Evolutionary conservation across 2,888 invertebrate species (phyloP), one percentile per base, ranked within the genome.

Genomic region (Syritta pipiens): DNA sequence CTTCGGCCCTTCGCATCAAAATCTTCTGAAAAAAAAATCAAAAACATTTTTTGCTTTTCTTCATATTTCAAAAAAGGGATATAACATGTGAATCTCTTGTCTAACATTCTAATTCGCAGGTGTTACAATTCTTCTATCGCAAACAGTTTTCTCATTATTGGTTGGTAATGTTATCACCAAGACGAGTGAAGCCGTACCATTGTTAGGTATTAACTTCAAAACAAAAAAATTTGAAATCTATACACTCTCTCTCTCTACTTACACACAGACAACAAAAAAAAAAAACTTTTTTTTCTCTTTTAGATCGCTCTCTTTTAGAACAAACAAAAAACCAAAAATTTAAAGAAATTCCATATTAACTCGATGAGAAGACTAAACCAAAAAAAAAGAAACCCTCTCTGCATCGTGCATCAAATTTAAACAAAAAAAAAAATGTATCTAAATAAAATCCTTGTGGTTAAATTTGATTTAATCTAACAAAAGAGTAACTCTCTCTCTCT

Each of bases 91-190:
- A 46, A 7, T 3, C 7, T 57, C 55, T 74, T 74, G 79, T 79
- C n/a, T 79, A 67, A 79, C 60, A 82, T 81, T 46, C 74, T 84
- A 84, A 82, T 94, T 95, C 95, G 90, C 96, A 98, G 97, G 97
- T 94, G 96, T 98, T 90, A 98, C 97, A 91, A 97, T 98, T 91
- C 95, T 98, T 91, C 96, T 99, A 92, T 98, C 98, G 89, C 96
- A 98, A 93, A 98, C 97, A 91, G 98, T 98, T 91, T 98, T 99
- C 93, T 96, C 98, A 90, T 94, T 98, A 92, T 95, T 98, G 95
- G 97, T 99, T 92, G 97, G 97, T 90, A 97, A 98, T 92, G 96
- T 97, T 90, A 96, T 98, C 92, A 98, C 98, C 90, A 96, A 96
- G 93, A 98, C 98, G 90, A 98, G 98, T 90, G 98, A 98, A 91